phyloP scores from a whole-genome alignment of 2,113 vertebrate species.

The Natator depressus region DNA sequence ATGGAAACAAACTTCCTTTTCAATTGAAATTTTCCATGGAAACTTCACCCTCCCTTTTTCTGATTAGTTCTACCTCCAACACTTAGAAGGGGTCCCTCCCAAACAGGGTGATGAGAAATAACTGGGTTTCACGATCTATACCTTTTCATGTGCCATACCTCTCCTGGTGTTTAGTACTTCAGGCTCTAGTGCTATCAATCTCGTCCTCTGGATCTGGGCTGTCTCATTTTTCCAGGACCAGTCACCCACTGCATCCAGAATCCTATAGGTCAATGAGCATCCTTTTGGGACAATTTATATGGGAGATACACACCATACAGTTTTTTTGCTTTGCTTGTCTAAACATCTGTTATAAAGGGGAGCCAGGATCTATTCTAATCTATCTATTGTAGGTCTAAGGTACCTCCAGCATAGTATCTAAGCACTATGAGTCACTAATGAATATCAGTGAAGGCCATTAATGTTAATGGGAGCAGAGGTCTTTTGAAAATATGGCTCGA shows the following conservation, averaged over 20 bases:
- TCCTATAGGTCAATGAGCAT: neutral
- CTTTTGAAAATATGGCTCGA: neutral
- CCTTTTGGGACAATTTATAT: neutral
- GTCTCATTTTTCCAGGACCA: neutral
- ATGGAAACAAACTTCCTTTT: neutral
- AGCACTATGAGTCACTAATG: neutral
- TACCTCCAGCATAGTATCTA: neutral
- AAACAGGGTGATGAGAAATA: accelerated
- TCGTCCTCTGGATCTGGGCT: neutral
- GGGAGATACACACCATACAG: neutral
- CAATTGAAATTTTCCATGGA: neutral
- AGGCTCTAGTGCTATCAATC: neutral
- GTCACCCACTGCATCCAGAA: neutral
- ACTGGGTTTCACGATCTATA: neutral
- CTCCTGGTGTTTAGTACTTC: neutral
- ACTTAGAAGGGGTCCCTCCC: neutral
- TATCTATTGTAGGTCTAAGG: neutral
- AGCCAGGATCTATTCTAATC: neutral
- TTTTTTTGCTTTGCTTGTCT: neutral
- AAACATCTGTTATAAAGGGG: neutral
- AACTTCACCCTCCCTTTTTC: accelerated
- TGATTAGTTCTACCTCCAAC: neutral
- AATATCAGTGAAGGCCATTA: neutral
- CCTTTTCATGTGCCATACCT: neutral
- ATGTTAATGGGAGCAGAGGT: neutral